phyloP scores from a whole-genome alignment of 2,113 vertebrate genomes.

The Sylvilagus bachmani region DNA sequence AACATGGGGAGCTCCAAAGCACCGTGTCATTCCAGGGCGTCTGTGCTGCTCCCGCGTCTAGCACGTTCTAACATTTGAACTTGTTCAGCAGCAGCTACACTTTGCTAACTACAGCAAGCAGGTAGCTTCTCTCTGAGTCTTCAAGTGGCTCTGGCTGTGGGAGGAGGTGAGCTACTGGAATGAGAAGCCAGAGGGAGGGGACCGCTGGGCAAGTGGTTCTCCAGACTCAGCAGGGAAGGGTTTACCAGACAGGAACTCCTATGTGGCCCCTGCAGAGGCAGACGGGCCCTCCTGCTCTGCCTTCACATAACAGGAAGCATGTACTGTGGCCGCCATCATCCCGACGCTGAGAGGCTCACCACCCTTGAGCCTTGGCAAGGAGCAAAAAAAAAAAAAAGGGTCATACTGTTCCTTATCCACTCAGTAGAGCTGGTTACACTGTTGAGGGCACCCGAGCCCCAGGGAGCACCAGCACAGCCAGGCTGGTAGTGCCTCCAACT shows the following conservation, averaged over 20 bases:
- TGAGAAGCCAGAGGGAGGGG: not conserved
- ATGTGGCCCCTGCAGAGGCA: not conserved
- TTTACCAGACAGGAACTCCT: not conserved
- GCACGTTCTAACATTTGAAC: not conserved
- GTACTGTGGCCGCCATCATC: not conserved
- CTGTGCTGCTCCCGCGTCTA: too few relatives aligned
- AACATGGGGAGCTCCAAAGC: rapidly evolving
- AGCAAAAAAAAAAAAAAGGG: not conserved
- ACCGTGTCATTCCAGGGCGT: not conserved
- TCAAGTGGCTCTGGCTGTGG: not conserved
- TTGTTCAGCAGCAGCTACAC: not conserved
- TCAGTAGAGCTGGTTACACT: not conserved
- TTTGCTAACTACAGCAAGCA: slow-evolving; percentile 33
- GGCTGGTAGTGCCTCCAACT: not conserved
- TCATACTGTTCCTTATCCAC: not conserved
- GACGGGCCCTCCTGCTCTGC: not conserved
- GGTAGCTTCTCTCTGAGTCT: not conserved
- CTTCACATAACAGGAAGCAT: not conserved
- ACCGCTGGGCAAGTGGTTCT: not conserved
- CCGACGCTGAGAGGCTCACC: not conserved
- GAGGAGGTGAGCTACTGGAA: not conserved
- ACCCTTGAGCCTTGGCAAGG: not conserved
- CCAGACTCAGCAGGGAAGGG: not conserved
- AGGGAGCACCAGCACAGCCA: not conserved
- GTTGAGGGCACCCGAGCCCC: not conserved